Evolutionary conservation across 2,113 vertebrate species (phyloP), one percentile per base, ranked within the genome.

Genomic region (Dasyurus viverrinus): DNA sequence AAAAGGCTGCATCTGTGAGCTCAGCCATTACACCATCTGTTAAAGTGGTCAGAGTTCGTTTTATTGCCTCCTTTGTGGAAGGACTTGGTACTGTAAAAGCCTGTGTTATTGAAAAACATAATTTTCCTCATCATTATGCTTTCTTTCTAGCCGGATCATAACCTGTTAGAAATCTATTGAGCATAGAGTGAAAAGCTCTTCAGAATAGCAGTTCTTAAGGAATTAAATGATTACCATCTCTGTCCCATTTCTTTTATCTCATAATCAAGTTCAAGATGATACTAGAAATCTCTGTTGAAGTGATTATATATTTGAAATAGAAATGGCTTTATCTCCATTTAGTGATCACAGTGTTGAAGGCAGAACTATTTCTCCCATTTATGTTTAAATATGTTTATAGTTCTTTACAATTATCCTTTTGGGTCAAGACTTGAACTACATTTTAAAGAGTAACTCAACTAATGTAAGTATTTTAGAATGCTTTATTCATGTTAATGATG

Each of bases 161-260:
- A 96, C 94, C 89, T 96, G 93, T 89, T 96, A 97, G 96, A 97
- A 97, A 94, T 97, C 89, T 97, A 93, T 96, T 97, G 93, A 98
- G 94, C 93, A 42, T n/a, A 93, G 96, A 98, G 97, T 97, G 97
- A 98, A 98, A 98, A 98, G 95, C 98, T 98, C 97, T 98, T 98
- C 98, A 98, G 95, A 98, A 98, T 96, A 97, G 94, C 97, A 98
- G 97, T 98, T 99, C 98, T 98, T 98, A 98, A 98, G 98, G 98
- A 98, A 99, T 99, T 99, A 99, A 98, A 98, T 98, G 95, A 99
- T 99, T 98, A 98, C 98, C 96, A 98, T 99, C 98, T 98, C 98
- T 98, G 97, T 97, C 54, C 53, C 90, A 1, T 98, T 98, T 98
- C 98, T 98, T 98, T 99, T 97, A 98, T 99, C 98, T 98, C 98